A percentile compares a stretch with the other conserved stretches of the same genome.
These are phyloP conservation scores for Drosophila quadrilineata DNA, from an alignment of 1,140 invertebrate genomes.

Conservation along the genomic window DNA sequence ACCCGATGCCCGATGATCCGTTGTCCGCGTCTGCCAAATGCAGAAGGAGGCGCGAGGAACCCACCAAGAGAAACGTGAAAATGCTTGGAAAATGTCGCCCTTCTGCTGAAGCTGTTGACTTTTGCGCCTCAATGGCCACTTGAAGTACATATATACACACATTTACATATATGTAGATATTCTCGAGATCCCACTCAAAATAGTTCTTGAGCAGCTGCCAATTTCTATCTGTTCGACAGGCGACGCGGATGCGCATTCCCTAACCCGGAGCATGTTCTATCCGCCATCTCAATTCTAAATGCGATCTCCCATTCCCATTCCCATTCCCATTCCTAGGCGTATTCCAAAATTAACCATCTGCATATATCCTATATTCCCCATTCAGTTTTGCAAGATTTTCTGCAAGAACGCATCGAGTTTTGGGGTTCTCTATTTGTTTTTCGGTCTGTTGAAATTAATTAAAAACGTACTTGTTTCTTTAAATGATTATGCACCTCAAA, in stretches of 20 bases:
- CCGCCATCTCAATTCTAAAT: not conserved
- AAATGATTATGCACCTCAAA: constrained; percentile 47
- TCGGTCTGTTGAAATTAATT: constrained; percentile 78
- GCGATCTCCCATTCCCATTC: constrained; percentile 11
- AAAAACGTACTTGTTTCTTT: constrained; percentile 63
- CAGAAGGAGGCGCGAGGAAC: constrained; percentile 7
- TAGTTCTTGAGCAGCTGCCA: constrained; percentile 71
- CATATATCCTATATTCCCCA: too few relatives aligned
- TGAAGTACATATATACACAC: constrained; percentile 22
- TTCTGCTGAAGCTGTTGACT: not conserved
- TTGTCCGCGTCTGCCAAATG: constrained; percentile 45
- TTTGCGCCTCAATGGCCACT: constrained; percentile 45
- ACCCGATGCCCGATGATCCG: constrained; percentile 3
- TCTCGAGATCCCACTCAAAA: constrained; percentile 41
- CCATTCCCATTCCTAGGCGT: constrained; percentile 37
- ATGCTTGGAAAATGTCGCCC: constrained; percentile 16
- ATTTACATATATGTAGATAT: constrained; percentile 2
- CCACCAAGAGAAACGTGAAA: too few relatives aligned
- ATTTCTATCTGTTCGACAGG: constrained; percentile 42
- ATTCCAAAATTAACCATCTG: too few relatives aligned
- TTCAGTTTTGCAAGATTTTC: constrained; percentile 56
- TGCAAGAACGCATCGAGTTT: constrained; percentile 47
- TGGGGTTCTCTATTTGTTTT: constrained; percentile 69
- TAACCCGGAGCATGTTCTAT: constrained; percentile 18
- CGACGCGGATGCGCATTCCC: constrained; percentile 59